These are phyloP conservation scores for Stramonita haemastoma DNA, from an alignment of 2,888 invertebrate genomes.

Conservation along the genomic window DNA sequence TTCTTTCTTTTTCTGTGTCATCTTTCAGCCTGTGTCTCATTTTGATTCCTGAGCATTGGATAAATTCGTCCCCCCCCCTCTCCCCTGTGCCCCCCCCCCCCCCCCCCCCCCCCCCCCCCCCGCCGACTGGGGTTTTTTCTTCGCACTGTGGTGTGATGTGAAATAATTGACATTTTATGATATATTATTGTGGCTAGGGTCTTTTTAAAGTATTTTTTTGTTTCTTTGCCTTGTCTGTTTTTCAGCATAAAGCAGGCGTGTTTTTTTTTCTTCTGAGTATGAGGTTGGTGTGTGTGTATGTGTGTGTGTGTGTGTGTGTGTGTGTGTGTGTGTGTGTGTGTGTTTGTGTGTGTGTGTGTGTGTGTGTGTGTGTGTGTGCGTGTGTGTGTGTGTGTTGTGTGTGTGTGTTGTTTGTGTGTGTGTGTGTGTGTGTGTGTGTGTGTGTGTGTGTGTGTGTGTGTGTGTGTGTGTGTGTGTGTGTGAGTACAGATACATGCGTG, in stretches of 20 bases:
- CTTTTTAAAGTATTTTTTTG: not conserved
- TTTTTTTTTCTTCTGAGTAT: no score
- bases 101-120: no score
- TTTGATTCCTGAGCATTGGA: not conserved
- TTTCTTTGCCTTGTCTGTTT: not conserved
- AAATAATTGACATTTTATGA: not conserved
- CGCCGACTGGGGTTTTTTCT: no score
- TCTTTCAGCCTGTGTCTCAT: not conserved
- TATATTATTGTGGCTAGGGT: not conserved
- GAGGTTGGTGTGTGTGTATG: not conserved
- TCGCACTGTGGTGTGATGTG: not conserved
- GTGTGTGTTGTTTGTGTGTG: not conserved
- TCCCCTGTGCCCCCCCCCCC: no score
- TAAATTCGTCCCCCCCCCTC: no score
- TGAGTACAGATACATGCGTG: no score
- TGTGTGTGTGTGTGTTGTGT: not conserved
- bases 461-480: no score
- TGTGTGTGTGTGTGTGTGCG: not conserved
- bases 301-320: not conserved
- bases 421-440: not conserved
- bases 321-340: not conserved
- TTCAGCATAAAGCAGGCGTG: not conserved
- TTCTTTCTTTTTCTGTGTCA: not conserved
- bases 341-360: not conserved
- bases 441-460: no score